These are phyloP conservation scores for Falco concolor DNA, from an alignment of 2,797 vertebrate genomes.

Conservation along the genomic window DNA sequence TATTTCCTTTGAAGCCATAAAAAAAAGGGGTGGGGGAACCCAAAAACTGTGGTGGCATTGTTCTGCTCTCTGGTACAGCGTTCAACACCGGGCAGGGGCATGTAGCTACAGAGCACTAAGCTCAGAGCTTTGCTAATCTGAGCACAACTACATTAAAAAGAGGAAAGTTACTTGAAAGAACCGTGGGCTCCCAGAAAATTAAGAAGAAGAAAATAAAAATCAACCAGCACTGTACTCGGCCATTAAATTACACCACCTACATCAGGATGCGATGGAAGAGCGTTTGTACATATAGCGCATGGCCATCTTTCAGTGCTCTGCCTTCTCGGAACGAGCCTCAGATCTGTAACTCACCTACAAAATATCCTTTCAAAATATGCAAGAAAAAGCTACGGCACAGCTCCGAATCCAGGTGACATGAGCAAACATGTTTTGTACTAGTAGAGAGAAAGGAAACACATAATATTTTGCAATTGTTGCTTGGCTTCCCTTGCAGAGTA, in stretches of 20 bases:
- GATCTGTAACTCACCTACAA: not conserved
- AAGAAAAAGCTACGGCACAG: not conserved
- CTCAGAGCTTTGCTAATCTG: not conserved
- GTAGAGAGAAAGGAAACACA: fast-evolving
- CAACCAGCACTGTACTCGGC: not conserved
- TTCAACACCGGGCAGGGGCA: not conserved
- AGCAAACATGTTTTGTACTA: fast-evolving
- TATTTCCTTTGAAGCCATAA: not conserved
- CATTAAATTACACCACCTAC: not conserved
- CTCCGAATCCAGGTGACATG: not conserved
- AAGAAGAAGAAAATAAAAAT: not conserved
- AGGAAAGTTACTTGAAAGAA: not conserved
- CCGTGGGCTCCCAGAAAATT: not conserved
- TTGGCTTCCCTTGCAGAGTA: not conserved
- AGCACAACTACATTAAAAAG: not conserved
- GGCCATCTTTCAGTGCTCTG: fast-evolving
- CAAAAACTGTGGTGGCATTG: not conserved
- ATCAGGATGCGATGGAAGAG: not conserved
- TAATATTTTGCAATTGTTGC: not conserved
- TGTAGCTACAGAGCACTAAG: fast-evolving
- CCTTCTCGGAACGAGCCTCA: not conserved
- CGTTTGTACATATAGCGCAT: fast-evolving
- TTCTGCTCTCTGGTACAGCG: not conserved
- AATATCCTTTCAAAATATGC: not conserved
- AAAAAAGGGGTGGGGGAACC: fast-evolving